phyloP scores from a whole-genome alignment of 2,113 vertebrate genomes.

The Apistogramma diplotaenia region DNA sequence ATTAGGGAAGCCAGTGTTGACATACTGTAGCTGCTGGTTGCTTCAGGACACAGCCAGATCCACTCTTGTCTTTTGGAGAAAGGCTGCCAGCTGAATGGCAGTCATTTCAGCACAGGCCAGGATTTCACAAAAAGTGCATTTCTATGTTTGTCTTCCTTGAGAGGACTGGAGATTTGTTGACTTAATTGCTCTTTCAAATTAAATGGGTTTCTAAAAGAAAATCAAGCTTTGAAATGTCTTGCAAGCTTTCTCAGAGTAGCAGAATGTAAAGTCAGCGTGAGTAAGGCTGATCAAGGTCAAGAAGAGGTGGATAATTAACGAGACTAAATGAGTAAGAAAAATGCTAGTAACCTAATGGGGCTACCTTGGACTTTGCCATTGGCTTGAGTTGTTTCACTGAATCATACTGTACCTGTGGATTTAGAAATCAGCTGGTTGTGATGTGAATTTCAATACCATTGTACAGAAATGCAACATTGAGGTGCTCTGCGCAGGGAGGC shows the following conservation, averaged over 20 bases:
- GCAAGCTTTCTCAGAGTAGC: background rate
- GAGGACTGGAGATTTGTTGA: background rate
- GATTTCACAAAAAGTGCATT: background rate
- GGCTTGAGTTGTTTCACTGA: background rate
- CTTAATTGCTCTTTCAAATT: conserved; percentile 11
- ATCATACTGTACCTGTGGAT: background rate
- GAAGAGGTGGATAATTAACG: background rate
- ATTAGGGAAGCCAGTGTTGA: conserved; percentile 44
- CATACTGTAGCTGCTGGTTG: conserved; percentile 29
- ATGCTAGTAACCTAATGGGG: background rate
- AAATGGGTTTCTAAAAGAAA: conserved; percentile 10
- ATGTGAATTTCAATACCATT: background rate
- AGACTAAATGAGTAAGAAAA: background rate
- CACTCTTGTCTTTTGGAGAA: conserved; percentile 11
- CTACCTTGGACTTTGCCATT: background rate
- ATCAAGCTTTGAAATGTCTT: background rate
- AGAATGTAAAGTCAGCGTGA: background rate
- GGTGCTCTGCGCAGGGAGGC: background rate
- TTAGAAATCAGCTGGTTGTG: background rate
- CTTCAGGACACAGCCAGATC: conserved; percentile 5
- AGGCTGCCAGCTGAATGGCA: background rate
- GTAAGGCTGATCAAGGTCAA: background rate
- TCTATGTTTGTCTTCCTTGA: background rate
- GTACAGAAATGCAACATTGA: background rate
- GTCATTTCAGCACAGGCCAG: background rate